A percentile compares a stretch with the other conserved stretches of the same genome.
phyloP scores from a whole-genome alignment of 2,113 vertebrate species.

The Chauna torquata region DNA sequence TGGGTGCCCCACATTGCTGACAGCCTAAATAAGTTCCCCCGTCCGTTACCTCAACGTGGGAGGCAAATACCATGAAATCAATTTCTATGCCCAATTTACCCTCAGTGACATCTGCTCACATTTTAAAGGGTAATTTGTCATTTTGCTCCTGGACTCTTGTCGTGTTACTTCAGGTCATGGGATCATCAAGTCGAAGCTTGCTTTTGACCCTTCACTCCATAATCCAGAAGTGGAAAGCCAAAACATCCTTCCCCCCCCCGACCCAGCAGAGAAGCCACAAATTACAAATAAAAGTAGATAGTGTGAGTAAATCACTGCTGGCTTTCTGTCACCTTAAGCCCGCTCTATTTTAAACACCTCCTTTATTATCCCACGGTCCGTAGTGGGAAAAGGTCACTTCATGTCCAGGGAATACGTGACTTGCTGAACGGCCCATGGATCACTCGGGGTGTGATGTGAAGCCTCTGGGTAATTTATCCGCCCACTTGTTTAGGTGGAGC shows the following conservation, averaged over 20 bases:
- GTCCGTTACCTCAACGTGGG: background rate
- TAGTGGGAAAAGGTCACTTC: background rate
- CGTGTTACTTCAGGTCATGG: background rate
- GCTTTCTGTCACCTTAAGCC: background rate
- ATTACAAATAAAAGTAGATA: background rate
- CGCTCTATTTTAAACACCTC: background rate
- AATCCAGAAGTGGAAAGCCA: background rate
- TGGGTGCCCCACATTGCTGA: background rate
- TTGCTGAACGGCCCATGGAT: background rate
- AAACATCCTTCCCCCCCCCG: background rate
- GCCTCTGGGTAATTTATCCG: background rate
- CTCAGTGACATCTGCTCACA: background rate
- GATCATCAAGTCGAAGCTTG: background rate
- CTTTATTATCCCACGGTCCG: background rate
- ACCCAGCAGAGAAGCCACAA: background rate
- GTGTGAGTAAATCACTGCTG: background rate
- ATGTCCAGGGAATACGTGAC: background rate
- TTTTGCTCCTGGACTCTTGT: background rate
- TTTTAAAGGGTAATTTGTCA: slow-evolving; percentile 7
- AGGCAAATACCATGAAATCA: slow-evolving; percentile 49
- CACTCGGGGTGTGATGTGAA: background rate
- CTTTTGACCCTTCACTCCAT: background rate
- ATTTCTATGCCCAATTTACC: slow-evolving; percentile 34
- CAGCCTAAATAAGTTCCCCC: background rate
- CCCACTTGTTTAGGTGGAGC: slow-evolving; percentile 1